Conservation (phyloP, 2,113 vertebrate species). For the Phaethon lepturus region DNA sequence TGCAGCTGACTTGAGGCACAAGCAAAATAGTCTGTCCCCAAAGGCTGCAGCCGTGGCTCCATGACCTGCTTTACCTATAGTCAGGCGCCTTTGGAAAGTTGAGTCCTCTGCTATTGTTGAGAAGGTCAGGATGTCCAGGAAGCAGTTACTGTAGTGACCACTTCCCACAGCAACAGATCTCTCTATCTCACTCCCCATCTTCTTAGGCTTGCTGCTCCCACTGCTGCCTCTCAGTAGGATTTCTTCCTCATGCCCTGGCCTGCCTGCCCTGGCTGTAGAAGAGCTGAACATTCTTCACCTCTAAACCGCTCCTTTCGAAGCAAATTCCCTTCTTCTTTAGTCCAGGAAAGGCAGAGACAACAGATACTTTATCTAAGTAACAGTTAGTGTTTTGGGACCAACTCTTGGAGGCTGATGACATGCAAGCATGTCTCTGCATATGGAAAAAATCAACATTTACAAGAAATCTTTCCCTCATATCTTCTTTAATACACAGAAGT, state of each 20-base stretch:
- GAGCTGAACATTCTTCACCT: not conserved
- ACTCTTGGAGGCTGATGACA: not conserved
- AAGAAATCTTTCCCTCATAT: not conserved
- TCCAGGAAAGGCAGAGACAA: not conserved
- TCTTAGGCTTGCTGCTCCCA: not conserved
- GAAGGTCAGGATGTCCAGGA: not conserved
- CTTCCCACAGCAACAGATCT: not conserved
- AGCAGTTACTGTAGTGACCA: not conserved
- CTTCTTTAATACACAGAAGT: not conserved
- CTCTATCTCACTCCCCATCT: not conserved
- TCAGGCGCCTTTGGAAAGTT: not conserved
- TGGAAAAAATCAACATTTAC: not conserved
- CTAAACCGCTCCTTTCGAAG: not conserved
- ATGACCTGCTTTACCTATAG: not conserved
- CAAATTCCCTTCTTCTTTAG: not conserved
- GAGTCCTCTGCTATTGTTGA: not conserved
- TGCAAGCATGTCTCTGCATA: not conserved
- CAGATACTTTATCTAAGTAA: not conserved
- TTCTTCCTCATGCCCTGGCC: not conserved
- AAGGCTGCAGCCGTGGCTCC: not conserved
- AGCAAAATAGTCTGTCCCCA: not conserved
- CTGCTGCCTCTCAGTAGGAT: not conserved
- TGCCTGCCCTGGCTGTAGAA: not conserved
- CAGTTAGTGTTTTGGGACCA: not conserved
- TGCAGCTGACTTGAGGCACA: not conserved